Conservation (phyloP, 2,113 vertebrate species). For the Copsychus sechellarum region DNA sequence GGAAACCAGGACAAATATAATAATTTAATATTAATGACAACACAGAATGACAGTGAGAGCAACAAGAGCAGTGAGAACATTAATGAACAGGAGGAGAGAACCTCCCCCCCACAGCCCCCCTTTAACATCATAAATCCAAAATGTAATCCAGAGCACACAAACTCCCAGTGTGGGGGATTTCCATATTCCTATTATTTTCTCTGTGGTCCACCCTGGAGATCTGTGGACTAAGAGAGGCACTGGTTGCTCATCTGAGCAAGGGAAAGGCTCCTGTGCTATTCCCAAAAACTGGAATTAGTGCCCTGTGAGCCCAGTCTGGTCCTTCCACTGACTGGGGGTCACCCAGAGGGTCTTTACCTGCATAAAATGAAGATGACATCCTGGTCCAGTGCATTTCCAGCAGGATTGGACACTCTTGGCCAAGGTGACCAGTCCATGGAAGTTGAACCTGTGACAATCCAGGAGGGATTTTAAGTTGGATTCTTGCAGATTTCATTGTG, state of each 20-base stretch:
- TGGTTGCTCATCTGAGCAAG: background rate
- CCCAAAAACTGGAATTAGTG: background rate
- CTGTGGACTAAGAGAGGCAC: background rate
- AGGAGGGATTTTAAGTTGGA: constrained; percentile 71
- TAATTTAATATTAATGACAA: background rate
- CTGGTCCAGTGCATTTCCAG: background rate
- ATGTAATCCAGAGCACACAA: background rate
- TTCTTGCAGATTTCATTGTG: constrained; percentile 91
- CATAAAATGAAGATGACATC: background rate
- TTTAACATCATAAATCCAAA: background rate
- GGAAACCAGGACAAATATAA: background rate
- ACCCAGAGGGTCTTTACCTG: background rate
- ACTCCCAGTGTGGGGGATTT: background rate
- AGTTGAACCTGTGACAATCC: constrained; percentile 45
- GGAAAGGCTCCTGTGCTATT: background rate
- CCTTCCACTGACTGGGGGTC: background rate
- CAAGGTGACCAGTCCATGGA: constrained; percentile 69
- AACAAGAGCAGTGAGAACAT: background rate
- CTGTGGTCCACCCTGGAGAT: background rate
- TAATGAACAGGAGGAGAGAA: background rate
- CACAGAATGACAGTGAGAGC: background rate
- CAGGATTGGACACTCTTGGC: background rate
- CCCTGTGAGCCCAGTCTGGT: background rate
- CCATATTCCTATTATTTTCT: background rate
- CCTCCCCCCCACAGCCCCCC: too few species aligned